These are phyloP conservation scores for Dipus sagitta DNA, from an alignment of 2,797 vertebrate genomes.

Conservation along the genomic window DNA sequence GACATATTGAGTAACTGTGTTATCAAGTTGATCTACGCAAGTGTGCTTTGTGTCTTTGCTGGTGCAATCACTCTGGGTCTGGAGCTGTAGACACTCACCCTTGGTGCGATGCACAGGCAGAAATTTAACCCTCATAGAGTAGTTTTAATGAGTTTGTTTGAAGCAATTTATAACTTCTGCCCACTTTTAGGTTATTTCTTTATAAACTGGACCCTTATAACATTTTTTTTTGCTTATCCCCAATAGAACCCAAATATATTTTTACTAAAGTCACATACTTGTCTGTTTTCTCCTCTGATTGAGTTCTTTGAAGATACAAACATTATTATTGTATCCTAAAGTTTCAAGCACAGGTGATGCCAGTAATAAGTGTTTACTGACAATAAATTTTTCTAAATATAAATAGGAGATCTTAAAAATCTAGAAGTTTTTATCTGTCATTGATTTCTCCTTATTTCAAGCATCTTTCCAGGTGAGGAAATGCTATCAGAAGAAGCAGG, in stretches of 20 bases:
- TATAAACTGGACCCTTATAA: background rate
- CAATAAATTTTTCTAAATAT: background rate
- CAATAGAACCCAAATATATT: background rate
- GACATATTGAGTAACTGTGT: background rate
- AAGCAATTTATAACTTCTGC: background rate
- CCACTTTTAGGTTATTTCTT: background rate
- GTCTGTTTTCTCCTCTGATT: background rate
- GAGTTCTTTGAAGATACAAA: slow-evolving; percentile 8
- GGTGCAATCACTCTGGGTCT: background rate
- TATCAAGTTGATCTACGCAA: background rate
- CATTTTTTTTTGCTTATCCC: background rate
- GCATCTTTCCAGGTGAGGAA: background rate
- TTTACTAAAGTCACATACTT: slow-evolving; percentile 19
- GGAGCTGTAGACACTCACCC: background rate
- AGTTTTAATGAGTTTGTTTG: background rate
- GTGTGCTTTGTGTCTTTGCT: background rate
- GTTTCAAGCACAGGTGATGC: background rate
- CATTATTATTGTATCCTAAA: background rate
- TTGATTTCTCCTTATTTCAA: background rate
- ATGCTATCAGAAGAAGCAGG: background rate
- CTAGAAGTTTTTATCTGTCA: background rate
- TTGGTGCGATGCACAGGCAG: background rate
- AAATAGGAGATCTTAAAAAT: background rate
- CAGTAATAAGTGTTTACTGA: background rate
- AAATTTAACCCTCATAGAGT: background rate